These are phyloP conservation scores for Limnodromus scolopaceus DNA, from an alignment of 2,797 vertebrate species.

Conservation along the genomic window DNA sequence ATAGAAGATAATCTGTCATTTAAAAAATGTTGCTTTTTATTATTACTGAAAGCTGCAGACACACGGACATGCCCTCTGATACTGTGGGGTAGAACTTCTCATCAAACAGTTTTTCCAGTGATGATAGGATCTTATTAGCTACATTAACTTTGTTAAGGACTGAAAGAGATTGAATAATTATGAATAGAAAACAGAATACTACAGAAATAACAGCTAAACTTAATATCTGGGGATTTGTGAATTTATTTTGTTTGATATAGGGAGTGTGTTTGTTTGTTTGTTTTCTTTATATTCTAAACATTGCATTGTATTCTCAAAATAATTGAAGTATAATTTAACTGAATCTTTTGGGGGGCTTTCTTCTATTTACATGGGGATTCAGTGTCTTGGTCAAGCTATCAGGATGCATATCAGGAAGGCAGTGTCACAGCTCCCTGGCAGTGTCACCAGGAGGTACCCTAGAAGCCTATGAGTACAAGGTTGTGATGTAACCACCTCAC, in stretches of 20 bases:
- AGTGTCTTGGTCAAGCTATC: background rate
- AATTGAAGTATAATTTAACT: background rate
- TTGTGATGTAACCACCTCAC: background rate
- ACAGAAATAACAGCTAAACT: background rate
- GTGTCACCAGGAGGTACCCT: no score
- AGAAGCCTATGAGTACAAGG: background rate
- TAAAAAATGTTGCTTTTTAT: background rate
- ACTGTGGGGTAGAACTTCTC: background rate
- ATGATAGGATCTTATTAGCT: background rate
- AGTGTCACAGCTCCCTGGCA: background rate
- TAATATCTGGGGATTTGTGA: background rate
- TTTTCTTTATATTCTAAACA: background rate
- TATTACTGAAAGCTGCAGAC: background rate
- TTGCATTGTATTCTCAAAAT: background rate
- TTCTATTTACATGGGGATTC: background rate
- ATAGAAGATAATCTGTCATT: background rate
- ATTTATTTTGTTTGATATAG: background rate
- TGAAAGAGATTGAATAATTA: background rate
- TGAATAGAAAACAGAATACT: background rate
- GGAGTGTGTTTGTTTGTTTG: rapidly evolving
- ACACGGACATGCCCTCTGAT: background rate
- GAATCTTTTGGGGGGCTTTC: background rate
- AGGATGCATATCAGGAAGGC: rapidly evolving
- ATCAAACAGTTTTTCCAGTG: background rate
- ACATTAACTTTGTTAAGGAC: background rate